Base-by-base conservation (phyloP, 2,888 invertebrate genomes). In the Sabatieria punctata region DNA sequence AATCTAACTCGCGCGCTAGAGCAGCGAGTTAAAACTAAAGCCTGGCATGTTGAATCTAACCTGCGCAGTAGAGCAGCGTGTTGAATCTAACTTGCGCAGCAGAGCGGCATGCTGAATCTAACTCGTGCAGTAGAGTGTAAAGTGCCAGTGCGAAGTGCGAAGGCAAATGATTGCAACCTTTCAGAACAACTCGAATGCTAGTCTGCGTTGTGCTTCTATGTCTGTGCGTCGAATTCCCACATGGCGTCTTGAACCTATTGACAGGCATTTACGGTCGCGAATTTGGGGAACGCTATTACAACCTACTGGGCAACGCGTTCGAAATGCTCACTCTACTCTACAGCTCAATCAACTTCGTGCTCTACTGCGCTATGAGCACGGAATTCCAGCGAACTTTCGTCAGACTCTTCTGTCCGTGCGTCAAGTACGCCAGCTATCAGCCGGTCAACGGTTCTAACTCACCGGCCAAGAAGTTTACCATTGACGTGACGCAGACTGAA, bases 311-410 rank as follows among this genome's bases (percentile, higher is more conserved):
- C 25, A 51, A 52, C 33, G 49, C 58, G 39, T 54, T 59, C 54
- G 59, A 59, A 44, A 57, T 59, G 57, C 50, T 58, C 18, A 59
- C 59, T 11, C 51, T 59, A 23, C 42, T 56, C 24, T 59, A 59
- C 49, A 50, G 50, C 36, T 57, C 55, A 8, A 51, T 57, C 30
- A 58, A 56, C 45, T 59, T 59, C 36, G 53, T 57, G 8, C 51
- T 59, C 21, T 59, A 58, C 49, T 58, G 58, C 49, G 45, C 49
- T 18, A 59, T 57, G 57, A 45, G 33, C 36, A 21, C 21, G 6
- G 36, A 48, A 15, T 50, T 48, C 24, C 42, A 23, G n/a, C 37
- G 36, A 4, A 27, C 37, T 18, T 18, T 30, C 19, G 4, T 26
- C 19, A n/a, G 43, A 15, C 24, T 23, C 4, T 23, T 41, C 19